phyloP scores from a whole-genome alignment of 2,113 vertebrate genomes.

The Paedocypris sp. region DNA sequence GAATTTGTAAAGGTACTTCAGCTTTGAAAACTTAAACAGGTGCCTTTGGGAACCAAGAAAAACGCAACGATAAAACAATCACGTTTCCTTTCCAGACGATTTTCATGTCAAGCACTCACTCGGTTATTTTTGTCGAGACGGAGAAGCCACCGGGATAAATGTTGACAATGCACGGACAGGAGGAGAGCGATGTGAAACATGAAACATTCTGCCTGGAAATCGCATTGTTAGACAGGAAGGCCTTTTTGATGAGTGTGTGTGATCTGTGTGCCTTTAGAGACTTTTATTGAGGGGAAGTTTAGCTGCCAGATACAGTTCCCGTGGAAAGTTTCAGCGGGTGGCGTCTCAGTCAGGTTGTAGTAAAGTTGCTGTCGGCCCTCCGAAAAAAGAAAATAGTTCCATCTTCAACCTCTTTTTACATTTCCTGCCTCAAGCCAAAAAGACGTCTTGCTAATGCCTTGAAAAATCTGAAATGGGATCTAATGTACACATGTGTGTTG shows the following conservation, averaged over 20 bases:
- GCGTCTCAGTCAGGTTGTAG: slow-evolving; percentile 12
- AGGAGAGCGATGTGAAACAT: slow-evolving; percentile 17
- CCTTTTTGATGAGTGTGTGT: slow-evolving; percentile 16
- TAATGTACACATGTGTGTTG: too few species aligned
- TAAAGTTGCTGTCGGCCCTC: slow-evolving; percentile 14
- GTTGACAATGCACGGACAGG: slow-evolving; percentile 19
- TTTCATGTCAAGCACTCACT: not conserved
- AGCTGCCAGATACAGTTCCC: slow-evolving; percentile 29
- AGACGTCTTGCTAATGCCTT: slow-evolving; percentile 2
- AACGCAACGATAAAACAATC: not conserved
- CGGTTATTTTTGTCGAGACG: not conserved
- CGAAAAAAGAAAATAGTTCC: not conserved
- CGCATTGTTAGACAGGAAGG: slow-evolving; percentile 37
- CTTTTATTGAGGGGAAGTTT: slow-evolving; percentile 41
- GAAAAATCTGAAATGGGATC: slow-evolving; percentile 22
- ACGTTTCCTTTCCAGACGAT: not conserved
- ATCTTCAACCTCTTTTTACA: not conserved
- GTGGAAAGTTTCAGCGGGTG: slow-evolving; percentile 29
- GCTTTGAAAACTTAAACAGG: slow-evolving; percentile 11
- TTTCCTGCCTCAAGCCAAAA: not conserved
- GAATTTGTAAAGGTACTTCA: slow-evolving; percentile 1
- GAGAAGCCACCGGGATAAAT: not conserved
- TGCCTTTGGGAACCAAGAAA: not conserved
- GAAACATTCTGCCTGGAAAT: slow-evolving; percentile 37
- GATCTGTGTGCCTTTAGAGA: slow-evolving; percentile 37